Conservation (phyloP, 2,888 invertebrate genomes). For the Capitulum mitella region DNA sequence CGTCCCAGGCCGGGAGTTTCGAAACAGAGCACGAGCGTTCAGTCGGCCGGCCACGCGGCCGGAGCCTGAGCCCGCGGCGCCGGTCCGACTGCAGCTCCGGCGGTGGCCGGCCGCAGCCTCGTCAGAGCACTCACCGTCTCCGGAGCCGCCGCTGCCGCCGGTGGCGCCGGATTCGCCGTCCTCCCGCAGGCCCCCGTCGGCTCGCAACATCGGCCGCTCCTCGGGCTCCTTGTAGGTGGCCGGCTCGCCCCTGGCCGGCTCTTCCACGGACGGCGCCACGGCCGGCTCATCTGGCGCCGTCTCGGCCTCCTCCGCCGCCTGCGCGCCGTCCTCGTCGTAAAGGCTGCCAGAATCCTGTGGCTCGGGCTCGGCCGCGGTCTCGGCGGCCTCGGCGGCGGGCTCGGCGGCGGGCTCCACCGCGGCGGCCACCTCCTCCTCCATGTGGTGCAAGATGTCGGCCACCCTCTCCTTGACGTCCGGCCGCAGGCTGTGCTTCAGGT, state of each 20-base stretch:
- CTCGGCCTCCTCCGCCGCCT: background rate
- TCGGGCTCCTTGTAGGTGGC: background rate
- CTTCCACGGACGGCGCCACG: background rate
- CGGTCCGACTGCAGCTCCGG: too few relatives aligned
- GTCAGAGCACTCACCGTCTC: background rate
- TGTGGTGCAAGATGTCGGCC: background rate
- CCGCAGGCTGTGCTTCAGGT: background rate
- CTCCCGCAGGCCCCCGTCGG: background rate
- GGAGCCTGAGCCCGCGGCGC: too few relatives aligned
- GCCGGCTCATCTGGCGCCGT: background rate
- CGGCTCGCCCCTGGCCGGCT: background rate
- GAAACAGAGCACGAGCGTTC: too few relatives aligned
- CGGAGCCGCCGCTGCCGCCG: background rate
- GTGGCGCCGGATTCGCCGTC: too few relatives aligned
- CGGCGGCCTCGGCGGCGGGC: background rate
- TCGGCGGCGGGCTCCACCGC: too few relatives aligned
- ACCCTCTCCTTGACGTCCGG: background rate
- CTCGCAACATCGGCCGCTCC: background rate
- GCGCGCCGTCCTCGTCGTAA: background rate
- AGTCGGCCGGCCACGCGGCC: too few relatives aligned
- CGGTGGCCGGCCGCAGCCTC: too few relatives aligned
- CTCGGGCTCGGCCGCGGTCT: background rate
- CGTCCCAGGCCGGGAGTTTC: too few relatives aligned
- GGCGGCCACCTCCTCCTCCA: too few relatives aligned
- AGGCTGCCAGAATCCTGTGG: background rate